Percentiles rank a stretch among this genome's conserved stretches.
Evolutionary conservation across 2,113 vertebrate genomes (phyloP).

Genomic region (Pedionomus torquatus): DNA sequence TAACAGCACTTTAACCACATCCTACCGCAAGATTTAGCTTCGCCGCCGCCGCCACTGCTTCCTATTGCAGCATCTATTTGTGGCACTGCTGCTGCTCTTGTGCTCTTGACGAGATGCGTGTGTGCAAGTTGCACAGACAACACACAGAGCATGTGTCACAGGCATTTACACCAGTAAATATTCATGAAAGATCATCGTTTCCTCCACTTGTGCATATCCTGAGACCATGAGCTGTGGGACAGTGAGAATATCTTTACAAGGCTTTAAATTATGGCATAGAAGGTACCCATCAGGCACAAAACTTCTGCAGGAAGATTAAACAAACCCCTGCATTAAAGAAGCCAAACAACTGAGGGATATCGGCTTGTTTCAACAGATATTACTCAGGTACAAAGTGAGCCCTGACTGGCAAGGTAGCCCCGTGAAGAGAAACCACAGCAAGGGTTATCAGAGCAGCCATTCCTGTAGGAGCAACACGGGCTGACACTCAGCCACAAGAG

Average conservation of each 20-base stretch:
- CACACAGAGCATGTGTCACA: rapidly evolving
- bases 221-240: background rate
- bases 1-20: constrained; percentile 50
- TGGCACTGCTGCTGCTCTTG: background rate
- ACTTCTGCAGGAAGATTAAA: background rate
- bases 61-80: constrained; percentile 24
- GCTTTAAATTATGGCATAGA: background rate
- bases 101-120: background rate
- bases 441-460: background rate
- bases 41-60: background rate
- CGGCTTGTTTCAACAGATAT: background rate
- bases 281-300: background rate
- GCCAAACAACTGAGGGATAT: background rate
- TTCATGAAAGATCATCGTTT: background rate
- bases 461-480: background rate
- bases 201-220: background rate
- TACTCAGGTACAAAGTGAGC: background rate
- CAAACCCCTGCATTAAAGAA: background rate
- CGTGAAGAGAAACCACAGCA: background rate
- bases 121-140: background rate
- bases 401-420: background rate
- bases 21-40: constrained; percentile 23
- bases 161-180: background rate
- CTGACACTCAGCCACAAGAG: background rate
- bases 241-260: background rate